phyloP scores from a whole-genome alignment of 1,140 invertebrate genomes.

The Diprion similis region DNA sequence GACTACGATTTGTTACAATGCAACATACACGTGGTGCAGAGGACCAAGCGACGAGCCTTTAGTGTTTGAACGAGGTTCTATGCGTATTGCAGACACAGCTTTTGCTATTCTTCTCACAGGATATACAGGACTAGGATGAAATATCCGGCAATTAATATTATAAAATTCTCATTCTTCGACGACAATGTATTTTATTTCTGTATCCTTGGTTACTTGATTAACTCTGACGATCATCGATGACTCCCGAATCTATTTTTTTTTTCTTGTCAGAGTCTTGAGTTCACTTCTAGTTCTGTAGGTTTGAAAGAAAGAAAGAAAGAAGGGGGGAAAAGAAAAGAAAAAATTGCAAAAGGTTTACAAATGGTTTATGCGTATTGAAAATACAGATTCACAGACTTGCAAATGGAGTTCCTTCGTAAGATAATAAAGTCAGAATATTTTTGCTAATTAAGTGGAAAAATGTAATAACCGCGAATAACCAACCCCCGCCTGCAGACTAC shows the following conservation, averaged over 20 bases:
- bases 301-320: too few species aligned
- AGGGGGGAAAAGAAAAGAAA: background rate
- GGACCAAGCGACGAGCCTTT: background rate
- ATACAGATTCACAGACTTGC: background rate
- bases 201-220: too few species aligned
- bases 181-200: too few species aligned
- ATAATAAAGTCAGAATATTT: constrained; percentile 35
- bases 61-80: background rate
- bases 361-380: background rate
- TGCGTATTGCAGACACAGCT: too few species aligned
- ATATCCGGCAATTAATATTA: too few species aligned
- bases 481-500: background rate
- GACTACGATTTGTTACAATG: background rate
- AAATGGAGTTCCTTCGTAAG: background rate
- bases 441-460: constrained; percentile 43
- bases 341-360: background rate
- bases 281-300: too few species aligned
- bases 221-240: too few species aligned
- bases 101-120: too few species aligned
- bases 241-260: too few species aligned
- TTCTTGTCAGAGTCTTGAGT: too few species aligned
- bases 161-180: too few species aligned
- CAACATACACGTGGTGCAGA: background rate
- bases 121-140: too few species aligned
- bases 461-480: constrained; percentile 34